Conservation (phyloP, 1,140 invertebrate species). For the Apis laboriosa region DNA sequence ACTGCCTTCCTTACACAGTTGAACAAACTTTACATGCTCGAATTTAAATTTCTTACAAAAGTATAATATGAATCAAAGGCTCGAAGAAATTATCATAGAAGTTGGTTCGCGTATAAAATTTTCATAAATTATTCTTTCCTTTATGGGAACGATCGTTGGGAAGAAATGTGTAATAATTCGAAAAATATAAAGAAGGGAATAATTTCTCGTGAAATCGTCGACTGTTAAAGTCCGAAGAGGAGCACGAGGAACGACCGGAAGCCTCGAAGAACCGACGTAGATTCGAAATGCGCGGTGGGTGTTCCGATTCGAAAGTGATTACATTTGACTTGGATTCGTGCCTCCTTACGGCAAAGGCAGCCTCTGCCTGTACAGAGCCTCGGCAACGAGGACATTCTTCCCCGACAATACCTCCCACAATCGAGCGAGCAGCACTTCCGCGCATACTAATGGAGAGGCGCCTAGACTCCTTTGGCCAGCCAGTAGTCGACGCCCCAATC, state of each 20-base stretch:
- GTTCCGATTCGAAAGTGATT: slow-evolving; percentile 55
- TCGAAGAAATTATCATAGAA: no score
- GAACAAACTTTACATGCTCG: no score
- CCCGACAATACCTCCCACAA: slow-evolving; percentile 72
- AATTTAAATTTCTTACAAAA: no score
- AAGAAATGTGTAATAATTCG: no score
- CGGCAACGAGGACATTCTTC: slow-evolving; percentile 74
- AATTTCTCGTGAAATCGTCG: background rate
- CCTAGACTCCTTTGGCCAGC: slow-evolving; percentile 62
- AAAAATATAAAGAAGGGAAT: no score
- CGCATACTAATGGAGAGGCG: slow-evolving; percentile 72
- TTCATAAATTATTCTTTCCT: no score
- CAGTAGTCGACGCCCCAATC: slow-evolving; percentile 38
- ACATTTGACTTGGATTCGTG: slow-evolving; percentile 58
- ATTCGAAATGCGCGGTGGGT: slow-evolving; percentile 30
- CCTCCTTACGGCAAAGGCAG: slow-evolving; percentile 52
- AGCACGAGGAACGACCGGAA: slow-evolving; percentile 28
- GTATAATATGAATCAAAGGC: no score
- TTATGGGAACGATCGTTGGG: no score
- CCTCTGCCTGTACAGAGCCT: slow-evolving; percentile 35
- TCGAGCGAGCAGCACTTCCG: slow-evolving; percentile 68
- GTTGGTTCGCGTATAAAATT: no score
- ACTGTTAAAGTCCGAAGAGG: background rate
- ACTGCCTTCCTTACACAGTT: no score
- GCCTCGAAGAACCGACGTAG: slow-evolving; percentile 23